Conservation (phyloP, 2,797 vertebrate species). For the Gouania willdenowi region DNA sequence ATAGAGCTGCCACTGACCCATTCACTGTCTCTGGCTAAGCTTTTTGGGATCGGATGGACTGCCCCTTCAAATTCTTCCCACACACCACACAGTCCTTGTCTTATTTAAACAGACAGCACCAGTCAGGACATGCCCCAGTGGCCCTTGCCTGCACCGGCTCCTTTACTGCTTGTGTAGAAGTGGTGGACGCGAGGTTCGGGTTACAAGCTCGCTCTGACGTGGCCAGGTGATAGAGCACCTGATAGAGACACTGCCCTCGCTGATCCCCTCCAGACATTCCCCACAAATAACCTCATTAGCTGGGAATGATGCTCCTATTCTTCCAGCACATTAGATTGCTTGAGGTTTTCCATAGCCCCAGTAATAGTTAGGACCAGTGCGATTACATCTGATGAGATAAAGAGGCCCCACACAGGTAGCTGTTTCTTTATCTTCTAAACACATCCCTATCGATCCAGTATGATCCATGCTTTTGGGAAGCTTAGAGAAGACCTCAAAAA, state of each 20-base stretch:
- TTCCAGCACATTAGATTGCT: constrained; percentile 43
- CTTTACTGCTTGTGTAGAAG: constrained; percentile 83
- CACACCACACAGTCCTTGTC: not conserved
- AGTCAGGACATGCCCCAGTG: constrained; percentile 27
- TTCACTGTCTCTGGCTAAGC: no score
- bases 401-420: constrained; percentile 6
- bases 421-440: constrained; percentile 2
- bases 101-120: constrained; percentile 9
- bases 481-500: constrained; percentile 40
- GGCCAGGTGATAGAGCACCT: constrained; percentile 29
- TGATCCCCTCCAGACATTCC: constrained; percentile 49
- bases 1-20: no score
- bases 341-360: constrained; percentile 24
- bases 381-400: constrained; percentile 25
- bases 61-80: not conserved
- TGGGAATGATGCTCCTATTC: constrained; percentile 39
- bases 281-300: constrained; percentile 65
- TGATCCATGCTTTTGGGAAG: constrained; percentile 26
- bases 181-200: constrained; percentile 72
- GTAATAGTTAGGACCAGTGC: constrained; percentile 9
- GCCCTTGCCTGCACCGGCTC: constrained; percentile 53
- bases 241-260: constrained; percentile 34
- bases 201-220: constrained; percentile 34
- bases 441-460: constrained; percentile 1
- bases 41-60: no score